Conservation (phyloP, 92 coral and sea anemone genomes). For the Phenganax stokvisi region DNA sequence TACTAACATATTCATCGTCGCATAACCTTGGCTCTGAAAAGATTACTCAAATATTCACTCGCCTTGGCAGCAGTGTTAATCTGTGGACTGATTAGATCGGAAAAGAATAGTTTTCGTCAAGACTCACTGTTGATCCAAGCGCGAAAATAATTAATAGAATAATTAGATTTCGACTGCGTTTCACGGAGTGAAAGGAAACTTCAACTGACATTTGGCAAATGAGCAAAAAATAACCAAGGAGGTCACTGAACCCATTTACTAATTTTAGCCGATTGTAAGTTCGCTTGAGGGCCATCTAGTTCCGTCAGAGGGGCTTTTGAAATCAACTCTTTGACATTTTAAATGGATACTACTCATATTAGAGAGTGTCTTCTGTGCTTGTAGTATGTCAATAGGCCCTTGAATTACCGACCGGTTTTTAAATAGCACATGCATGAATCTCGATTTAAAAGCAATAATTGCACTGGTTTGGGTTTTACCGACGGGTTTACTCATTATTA, state of each 20-base stretch:
- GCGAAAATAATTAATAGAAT: not conserved
- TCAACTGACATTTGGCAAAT: constrained; percentile 12
- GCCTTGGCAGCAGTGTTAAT: constrained; percentile 16
- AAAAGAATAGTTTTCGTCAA: constrained; percentile 10
- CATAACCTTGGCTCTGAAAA: constrained; percentile 8
- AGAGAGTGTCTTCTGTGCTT: not conserved
- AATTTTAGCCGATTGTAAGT: not conserved
- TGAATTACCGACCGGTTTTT: not conserved
- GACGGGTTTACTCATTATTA: too few relatives aligned
- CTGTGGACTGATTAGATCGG: constrained; percentile 23
- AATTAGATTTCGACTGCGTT: constrained; percentile 34
- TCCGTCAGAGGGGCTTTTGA: not conserved
- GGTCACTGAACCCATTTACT: constrained; percentile 20
- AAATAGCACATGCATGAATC: not conserved
- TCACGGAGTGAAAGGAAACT: constrained; percentile 6
- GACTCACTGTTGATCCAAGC: not conserved
- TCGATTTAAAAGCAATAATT: not conserved
- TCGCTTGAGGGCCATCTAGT: not conserved
- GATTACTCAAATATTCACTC: constrained; percentile 6
- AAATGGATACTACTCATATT: constrained; percentile 1
- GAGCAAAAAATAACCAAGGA: not conserved
- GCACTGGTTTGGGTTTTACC: too few relatives aligned
- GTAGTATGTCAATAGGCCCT: not conserved
- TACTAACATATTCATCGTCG: constrained; percentile 9
- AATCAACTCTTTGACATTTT: not conserved